phyloP scores from a whole-genome alignment of 2,113 vertebrate genomes.

The Apteryx owenii region DNA sequence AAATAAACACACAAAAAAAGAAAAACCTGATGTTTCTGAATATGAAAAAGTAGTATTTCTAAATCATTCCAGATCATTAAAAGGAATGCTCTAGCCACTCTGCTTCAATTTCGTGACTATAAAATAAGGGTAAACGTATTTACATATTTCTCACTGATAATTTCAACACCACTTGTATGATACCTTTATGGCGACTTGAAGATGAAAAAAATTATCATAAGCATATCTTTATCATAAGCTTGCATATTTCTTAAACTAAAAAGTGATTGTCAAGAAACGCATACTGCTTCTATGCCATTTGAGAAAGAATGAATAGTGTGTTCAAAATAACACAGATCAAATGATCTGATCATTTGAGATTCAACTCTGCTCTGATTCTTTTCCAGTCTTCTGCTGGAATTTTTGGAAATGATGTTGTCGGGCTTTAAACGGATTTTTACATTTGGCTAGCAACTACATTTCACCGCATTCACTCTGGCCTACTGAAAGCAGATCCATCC shows the following conservation, averaged over 20 bases:
- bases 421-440: background rate
- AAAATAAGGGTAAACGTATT: background rate
- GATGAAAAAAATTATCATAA: background rate
- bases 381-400: background rate
- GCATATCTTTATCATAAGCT: background rate
- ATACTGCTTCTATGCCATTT: background rate
- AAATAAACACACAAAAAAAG: background rate
- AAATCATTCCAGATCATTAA: background rate
- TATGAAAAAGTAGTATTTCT: background rate
- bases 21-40: background rate
- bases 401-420: background rate
- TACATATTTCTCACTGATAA: background rate
- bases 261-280: background rate
- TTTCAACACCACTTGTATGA: background rate
- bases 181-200: background rate
- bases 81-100: background rate
- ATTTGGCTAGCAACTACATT: background rate
- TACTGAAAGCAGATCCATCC: background rate
- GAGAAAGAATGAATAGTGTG: background rate
- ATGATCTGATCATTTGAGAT: background rate
- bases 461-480: background rate
- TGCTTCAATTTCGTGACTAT: background rate
- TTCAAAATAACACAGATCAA: background rate
- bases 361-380: background rate
- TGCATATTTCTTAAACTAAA: background rate